Percentiles rank a stretch among this genome's conserved stretches.
These are phyloP conservation scores for Bombus sibiricus DNA, from an alignment of 1,140 invertebrate genomes.

Conservation along the genomic window DNA sequence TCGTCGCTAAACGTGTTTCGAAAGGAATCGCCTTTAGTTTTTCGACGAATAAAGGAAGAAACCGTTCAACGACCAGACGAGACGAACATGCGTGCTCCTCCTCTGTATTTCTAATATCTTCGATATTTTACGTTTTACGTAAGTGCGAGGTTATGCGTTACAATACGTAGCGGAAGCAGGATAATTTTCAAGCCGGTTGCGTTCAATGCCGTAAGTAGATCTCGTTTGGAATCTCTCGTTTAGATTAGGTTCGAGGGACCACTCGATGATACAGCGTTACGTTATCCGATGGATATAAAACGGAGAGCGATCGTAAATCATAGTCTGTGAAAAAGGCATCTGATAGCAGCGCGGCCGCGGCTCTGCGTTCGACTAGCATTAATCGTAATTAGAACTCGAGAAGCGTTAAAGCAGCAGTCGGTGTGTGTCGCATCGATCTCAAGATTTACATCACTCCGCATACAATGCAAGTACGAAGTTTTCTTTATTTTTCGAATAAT, in stretches of 20 bases:
- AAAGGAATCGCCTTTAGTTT: neutral
- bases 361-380: slow-evolving; percentile 38
- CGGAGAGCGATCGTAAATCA: slow-evolving; percentile 41
- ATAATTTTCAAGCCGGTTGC: neutral
- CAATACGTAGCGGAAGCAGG: neutral
- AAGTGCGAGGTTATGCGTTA: no score
- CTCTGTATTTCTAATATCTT: neutral
- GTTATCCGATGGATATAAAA: neutral
- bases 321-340: slow-evolving; percentile 44
- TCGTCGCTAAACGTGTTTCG: neutral
- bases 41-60: neutral
- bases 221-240: neutral
- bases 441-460: no score
- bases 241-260: neutral
- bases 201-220: neutral
- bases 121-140: no score
- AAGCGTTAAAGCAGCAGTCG: slow-evolving; percentile 7
- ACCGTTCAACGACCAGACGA: neutral
- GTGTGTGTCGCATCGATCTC: neutral
- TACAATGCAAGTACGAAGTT: no score
- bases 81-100: neutral
- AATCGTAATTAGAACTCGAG: slow-evolving; percentile 50
- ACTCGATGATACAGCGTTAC: neutral
- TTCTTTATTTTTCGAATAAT: no score
- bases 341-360: neutral